Conservation (phyloP, 2,888 invertebrate genomes). For the Pecten maximus region DNA sequence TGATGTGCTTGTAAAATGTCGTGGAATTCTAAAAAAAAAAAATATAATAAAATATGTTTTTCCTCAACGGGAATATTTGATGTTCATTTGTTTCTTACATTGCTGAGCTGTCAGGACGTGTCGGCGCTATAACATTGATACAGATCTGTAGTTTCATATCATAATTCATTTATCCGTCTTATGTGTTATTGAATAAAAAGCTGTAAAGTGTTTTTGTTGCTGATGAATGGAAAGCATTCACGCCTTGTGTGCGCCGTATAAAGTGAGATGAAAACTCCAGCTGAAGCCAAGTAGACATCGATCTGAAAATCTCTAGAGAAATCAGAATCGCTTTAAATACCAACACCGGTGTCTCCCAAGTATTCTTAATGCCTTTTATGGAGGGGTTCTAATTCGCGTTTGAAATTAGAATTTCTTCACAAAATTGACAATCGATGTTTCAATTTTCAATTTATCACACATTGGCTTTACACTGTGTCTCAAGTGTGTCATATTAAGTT, state of each 20-base stretch:
- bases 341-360: neutral
- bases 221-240: neutral
- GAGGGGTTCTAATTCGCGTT: slow-evolving; percentile 5
- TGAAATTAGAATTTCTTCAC: slow-evolving; percentile 14
- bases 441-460: slow-evolving; percentile 27
- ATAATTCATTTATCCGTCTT: neutral
- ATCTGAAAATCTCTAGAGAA: neutral
- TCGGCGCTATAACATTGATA: neutral
- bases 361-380: slow-evolving; percentile 17
- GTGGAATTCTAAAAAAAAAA: no score
- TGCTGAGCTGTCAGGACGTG: no score
- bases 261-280: neutral
- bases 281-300: neutral
- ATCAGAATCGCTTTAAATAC: slow-evolving; percentile 32
- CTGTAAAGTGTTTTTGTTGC: neutral
- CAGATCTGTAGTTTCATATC: neutral
- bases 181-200: neutral
- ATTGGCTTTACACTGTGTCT: slow-evolving; percentile 15
- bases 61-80: no score
- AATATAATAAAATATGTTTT: no score
- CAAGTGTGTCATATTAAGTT: neutral
- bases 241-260: neutral
- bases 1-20: no score
- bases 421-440: slow-evolving; percentile 32
- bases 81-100: no score